A percentile compares a stretch with the other conserved stretches of the same genome.
phyloP scores from a whole-genome alignment of 2,113 vertebrate genomes.

The Nycticorax nycticorax region DNA sequence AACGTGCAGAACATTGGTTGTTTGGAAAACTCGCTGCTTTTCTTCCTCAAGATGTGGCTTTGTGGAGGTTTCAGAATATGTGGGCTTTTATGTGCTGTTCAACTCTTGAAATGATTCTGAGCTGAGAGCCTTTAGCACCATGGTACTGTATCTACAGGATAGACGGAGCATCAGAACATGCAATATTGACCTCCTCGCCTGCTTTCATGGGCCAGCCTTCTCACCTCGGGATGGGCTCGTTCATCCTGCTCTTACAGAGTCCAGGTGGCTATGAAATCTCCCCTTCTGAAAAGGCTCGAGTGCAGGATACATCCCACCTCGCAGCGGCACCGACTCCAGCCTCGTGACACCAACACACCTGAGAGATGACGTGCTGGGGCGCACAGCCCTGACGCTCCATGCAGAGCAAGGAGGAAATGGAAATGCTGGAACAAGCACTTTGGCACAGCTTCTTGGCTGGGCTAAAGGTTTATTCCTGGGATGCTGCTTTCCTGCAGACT shows the following conservation, averaged over 20 bases:
- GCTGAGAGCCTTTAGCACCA: neutral
- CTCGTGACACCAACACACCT: neutral
- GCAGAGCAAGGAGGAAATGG: conserved; percentile 27
- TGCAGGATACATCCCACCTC: neutral
- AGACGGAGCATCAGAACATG: neutral
- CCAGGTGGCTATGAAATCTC: neutral
- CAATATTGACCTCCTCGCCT: neutral
- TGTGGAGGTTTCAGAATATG: neutral
- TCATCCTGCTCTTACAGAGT: neutral
- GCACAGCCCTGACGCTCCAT: neutral
- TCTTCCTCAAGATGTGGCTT: neutral
- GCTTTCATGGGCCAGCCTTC: neutral
- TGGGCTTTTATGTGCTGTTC: neutral
- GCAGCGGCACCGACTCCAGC: neutral
- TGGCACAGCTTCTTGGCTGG: conserved; percentile 60
- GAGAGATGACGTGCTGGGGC: neutral
- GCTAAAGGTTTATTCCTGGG: conserved; percentile 66
- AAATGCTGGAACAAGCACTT: conserved; percentile 54
- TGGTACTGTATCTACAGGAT: neutral
- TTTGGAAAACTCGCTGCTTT: neutral
- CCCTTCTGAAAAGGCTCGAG: neutral
- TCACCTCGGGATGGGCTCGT: neutral
- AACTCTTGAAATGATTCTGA: neutral
- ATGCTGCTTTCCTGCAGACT: conserved; percentile 66
- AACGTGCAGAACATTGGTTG: neutral